Evolutionary conservation across 2,113 vertebrate genomes (phyloP), one percentile per base, ranked within the genome.

Genomic region (Erythrocercus mccallii): DNA sequence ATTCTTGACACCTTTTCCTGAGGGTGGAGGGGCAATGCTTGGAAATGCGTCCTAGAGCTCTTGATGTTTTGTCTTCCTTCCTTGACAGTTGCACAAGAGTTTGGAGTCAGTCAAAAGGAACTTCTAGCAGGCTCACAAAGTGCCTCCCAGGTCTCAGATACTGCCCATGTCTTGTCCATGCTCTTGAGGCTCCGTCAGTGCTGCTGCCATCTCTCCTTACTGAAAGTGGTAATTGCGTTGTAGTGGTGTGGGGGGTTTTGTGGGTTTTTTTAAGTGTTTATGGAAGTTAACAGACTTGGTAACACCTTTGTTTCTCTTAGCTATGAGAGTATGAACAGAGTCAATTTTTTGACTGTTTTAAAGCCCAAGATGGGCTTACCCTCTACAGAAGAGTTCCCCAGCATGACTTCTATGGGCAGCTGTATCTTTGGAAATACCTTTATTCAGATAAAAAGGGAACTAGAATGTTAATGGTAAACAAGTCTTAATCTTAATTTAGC

Each of bases 151-250:
- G 78, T 96, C 61, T 97, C 99, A 94, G 99, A 98, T 90, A 98
- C 99, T 3, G 97, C 95, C 58, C 99, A 99, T 20, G 98, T 99
- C 81, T 96, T 99, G 94, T 99, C 99, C 7, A 97, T 99, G 94
- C 66, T 99, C 92, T 97, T 99, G 92, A 98, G 99, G 23, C 99
- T 99, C 51, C 98, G 99, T 56, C 99, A 99, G 95, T 99, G 99
- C 94, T 99, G 99, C 98, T 99, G 99, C 56, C 99, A 99, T 71
- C 98, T 99, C 50, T 99, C 99, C 10, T 97, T 99, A 61, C 98
- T 99, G 11, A 99, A 98, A 94, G 98, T 98, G 98, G 99, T 99
- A 94, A 97, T 35, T 62, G 47, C 38, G 19, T 27, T 69, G 31
- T n/a, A 33, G 27, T 37, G 12, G 11, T 51, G 16, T 30, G 35